Base-by-base conservation (phyloP, 2,797 vertebrate genomes). In the Bufotes viridis region DNA sequence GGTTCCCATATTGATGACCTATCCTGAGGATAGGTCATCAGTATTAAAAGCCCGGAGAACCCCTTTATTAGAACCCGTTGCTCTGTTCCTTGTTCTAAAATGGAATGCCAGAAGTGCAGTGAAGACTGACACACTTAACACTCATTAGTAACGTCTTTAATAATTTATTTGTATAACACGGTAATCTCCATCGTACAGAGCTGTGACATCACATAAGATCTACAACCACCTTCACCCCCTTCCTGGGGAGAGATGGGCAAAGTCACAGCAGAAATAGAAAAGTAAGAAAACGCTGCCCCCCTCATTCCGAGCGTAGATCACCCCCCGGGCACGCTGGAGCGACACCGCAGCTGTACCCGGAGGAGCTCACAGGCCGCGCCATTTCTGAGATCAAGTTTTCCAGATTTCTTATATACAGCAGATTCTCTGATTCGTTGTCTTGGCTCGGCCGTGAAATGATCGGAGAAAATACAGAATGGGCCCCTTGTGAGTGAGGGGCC, bases 141-240 rank as follows among this genome's bases (percentile, higher is more conserved):
- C 14, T 1, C 9, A 70, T 13, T 1, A n/a, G 18, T 75, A 12
- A 51, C 42, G 11, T 9, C 10, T 18, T 42, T 51, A 87, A 86
- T 78, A 86, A 86, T 89, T 86, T 89, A 89, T 86, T 89, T 34
- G 78, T 63, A 85, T 88, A 67, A 42, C 7, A 69, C 42, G 8
- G 57, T 57, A n/a, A 85, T 67, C 42, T 88, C 63, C 63, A 34
- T 78, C 7, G 29, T 53, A 69, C 24, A 53, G 51, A 75, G 61
- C 60, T 58, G 5, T 69, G 20, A 57, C 58, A 55, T 78, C 75
- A 70, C 72, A n/a, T 20, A 26, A 3, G 0, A 78, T 24, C 26
- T 58, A 76, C 75, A 75, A 22, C 60, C 42, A 17, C 26, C 0
- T 3, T 0, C 15, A 0, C 17, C 61, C 49, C n/a, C 18, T 42